phyloP scores from a whole-genome alignment of 2,888 invertebrate genomes.

The Serrognathus titanus region DNA sequence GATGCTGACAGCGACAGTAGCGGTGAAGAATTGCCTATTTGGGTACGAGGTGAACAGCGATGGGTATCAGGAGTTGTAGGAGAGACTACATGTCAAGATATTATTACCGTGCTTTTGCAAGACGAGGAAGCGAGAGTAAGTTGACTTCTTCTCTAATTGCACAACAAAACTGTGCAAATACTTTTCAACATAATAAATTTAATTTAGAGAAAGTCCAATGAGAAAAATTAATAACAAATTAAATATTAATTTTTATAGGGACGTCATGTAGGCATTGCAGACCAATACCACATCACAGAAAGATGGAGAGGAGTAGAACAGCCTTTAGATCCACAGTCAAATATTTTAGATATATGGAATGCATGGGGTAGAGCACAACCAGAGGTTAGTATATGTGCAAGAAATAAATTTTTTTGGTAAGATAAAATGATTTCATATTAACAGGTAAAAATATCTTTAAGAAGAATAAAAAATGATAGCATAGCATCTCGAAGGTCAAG shows the following conservation, averaged over 20 bases:
- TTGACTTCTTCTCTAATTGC: neutral
- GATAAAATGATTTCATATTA: no score
- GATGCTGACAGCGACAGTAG: constrained; percentile 53
- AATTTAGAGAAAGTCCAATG: no score
- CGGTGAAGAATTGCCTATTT: constrained; percentile 69
- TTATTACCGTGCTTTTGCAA: constrained; percentile 67
- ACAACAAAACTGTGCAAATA: no score
- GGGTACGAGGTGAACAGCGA: constrained; percentile 72
- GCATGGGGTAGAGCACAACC: constrained; percentile 73
- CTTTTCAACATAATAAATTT: no score
- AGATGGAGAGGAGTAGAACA: constrained; percentile 76
- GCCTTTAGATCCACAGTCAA: constrained; percentile 66
- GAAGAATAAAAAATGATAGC: constrained; percentile 42
- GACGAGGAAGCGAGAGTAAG: constrained; percentile 50
- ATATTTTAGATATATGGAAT: constrained; percentile 73
- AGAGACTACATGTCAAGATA: constrained; percentile 75
- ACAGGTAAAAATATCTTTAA: constrained; percentile 49
- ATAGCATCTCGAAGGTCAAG: constrained; percentile 41
- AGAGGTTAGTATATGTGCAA: constrained; percentile 51
- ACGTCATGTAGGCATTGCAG: constrained; percentile 39
- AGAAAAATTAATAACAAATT: no score
- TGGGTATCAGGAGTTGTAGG: constrained; percentile 77
- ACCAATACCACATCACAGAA: constrained; percentile 69
- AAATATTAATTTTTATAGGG: constrained; percentile 38
- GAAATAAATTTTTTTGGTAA: neutral